A percentile compares a stretch with the other conserved stretches of the same genome.
Conservation (phyloP, 2,888 invertebrate species). For the Lysandra coridon region DNA sequence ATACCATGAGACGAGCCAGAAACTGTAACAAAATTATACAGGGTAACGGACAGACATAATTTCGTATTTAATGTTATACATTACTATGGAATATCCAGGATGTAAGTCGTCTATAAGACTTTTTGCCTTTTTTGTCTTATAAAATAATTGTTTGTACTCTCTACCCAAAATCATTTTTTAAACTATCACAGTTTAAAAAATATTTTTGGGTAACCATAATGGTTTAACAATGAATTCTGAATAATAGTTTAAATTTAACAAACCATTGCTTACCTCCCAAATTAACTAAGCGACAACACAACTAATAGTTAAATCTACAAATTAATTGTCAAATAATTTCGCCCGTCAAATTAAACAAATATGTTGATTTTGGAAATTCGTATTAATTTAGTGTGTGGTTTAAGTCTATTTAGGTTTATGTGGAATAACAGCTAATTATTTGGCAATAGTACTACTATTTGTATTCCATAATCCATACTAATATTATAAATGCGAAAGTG, state of each 20-base stretch:
- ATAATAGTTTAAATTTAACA: background rate
- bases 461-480: background rate
- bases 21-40: no score
- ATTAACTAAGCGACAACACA: background rate
- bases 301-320: conserved; percentile 3
- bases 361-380: conserved; percentile 11
- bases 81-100: no score
- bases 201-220: no score
- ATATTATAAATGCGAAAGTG: background rate
- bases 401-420: background rate
- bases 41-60: no score
- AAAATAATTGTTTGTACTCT: no score
- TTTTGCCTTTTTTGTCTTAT: no score
- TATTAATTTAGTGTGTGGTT: background rate
- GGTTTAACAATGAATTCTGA: no score
- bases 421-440: background rate
- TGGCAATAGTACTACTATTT: background rate
- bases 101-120: no score
- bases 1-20: no score
- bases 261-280: background rate
- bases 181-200: no score
- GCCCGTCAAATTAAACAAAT: background rate
- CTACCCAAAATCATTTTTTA: no score
- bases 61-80: no score
- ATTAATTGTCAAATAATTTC: conserved; percentile 9